phyloP scores from a whole-genome alignment of 30 jellyfish, hydroid and myxozoan genomes.

The Aurelia aurita complex sp. Pacific region DNA sequence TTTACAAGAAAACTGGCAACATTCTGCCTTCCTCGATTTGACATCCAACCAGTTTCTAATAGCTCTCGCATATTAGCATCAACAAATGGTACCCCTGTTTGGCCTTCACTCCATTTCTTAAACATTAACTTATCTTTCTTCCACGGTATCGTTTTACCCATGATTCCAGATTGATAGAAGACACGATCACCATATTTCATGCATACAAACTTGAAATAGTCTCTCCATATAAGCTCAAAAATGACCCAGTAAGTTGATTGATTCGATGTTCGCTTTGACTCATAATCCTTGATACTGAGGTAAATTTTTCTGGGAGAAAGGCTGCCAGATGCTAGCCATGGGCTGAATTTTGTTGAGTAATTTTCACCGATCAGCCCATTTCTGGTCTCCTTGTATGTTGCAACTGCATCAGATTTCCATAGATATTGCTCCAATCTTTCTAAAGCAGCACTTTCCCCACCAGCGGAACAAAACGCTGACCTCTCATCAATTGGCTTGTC shows the following conservation, averaged over 20 bases:
- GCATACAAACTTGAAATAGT: constrained; percentile 70
- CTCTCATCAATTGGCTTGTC: constrained; percentile 19
- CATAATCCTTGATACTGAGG: constrained; percentile 24
- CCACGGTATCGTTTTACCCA: constrained; percentile 66
- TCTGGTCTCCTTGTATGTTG: constrained; percentile 73
- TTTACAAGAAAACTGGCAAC: constrained; percentile 76
- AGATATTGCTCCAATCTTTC: constrained; percentile 34
- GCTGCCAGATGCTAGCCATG: constrained; percentile 79
- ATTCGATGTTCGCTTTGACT: constrained; percentile 15
- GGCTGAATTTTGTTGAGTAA: constrained; percentile 77
- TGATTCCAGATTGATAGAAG: constrained; percentile 55
- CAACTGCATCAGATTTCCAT: constrained; percentile 70
- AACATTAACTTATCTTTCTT: constrained; percentile 49
- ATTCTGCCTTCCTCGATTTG: constrained; percentile 81
- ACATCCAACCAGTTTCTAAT: constrained; percentile 81
- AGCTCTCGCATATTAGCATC: constrained; percentile 84
- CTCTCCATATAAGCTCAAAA: constrained; percentile 81
- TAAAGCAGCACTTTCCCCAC: constrained; percentile 64
- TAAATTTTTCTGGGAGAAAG: constrained; percentile 69
- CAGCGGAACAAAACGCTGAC: constrained; percentile 53
- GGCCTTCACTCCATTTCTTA: constrained; percentile 73
- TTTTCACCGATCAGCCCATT: constrained; percentile 68
- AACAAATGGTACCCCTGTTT: constrained; percentile 82
- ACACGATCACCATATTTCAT: constrained; percentile 59
- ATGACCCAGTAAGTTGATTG: constrained; percentile 82